A percentile compares a stretch with the other conserved stretches of the same genome.
These are phyloP conservation scores for Drosophila guanche DNA, from an alignment of 1,140 invertebrate genomes.

Conservation along the genomic window DNA sequence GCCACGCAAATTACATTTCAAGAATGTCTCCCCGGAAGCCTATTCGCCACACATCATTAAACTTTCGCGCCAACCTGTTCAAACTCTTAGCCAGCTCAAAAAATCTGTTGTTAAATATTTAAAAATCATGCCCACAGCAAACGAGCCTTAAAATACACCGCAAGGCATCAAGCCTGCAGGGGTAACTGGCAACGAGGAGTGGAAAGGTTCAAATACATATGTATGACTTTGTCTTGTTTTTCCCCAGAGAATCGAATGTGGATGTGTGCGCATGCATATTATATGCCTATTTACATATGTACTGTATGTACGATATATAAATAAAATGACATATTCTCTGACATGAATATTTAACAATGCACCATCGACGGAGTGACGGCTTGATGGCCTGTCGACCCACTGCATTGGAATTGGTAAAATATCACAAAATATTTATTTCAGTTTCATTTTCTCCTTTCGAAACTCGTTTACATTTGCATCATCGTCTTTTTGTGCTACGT, in stretches of 20 bases:
- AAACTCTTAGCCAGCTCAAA: slow-evolving; percentile 46
- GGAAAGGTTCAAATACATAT: slow-evolving; percentile 53
- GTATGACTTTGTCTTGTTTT: slow-evolving; percentile 14
- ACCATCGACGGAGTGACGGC: slow-evolving; percentile 19
- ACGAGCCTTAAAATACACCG: slow-evolving; percentile 56
- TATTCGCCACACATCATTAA: slow-evolving; percentile 67
- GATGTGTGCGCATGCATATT: not conserved
- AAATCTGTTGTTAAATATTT: slow-evolving; percentile 76
- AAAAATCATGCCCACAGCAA: slow-evolving; percentile 66
- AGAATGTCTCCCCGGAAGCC: slow-evolving; percentile 53
- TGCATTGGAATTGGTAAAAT: slow-evolving; percentile 60
- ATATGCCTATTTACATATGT: slow-evolving; percentile 7
- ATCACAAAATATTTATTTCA: slow-evolving; percentile 77
- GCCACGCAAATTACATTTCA: slow-evolving; percentile 36
- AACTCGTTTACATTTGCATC: slow-evolving; percentile 28
- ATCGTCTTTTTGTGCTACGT: not conserved
- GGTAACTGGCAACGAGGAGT: slow-evolving; percentile 21
- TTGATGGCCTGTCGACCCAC: slow-evolving; percentile 1
- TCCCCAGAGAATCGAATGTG: slow-evolving; percentile 34
- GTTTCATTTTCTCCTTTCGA: slow-evolving; percentile 64
- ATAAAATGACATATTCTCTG: slow-evolving; percentile 38
- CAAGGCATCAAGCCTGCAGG: slow-evolving; percentile 6
- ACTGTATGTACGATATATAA: slow-evolving; percentile 12
- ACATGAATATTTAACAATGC: slow-evolving; percentile 72
- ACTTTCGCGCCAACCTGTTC: slow-evolving; percentile 62